These are phyloP conservation scores for Zonotrichia leucophrys DNA, from an alignment of 2,113 vertebrate genomes.

Conservation along the genomic window DNA sequence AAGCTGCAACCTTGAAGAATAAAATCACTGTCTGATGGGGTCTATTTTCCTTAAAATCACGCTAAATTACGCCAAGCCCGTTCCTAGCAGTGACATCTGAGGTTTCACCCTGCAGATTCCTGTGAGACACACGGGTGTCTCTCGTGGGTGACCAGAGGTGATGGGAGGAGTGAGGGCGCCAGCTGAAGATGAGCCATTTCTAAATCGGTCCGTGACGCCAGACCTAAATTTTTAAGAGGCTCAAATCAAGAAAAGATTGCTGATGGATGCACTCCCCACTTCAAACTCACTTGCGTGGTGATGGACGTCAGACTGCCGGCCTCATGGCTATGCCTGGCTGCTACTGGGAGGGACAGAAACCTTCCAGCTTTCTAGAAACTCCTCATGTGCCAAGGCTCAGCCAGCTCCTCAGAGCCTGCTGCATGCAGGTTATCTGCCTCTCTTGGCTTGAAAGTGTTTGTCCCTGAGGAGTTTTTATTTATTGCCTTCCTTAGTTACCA, in stretches of 20 bases:
- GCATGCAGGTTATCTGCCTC: not conserved
- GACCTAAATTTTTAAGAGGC: slow-evolving; percentile 48
- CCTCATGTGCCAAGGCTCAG: not conserved
- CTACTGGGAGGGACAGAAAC: not conserved
- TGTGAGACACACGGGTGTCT: not conserved
- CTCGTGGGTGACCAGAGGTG: not conserved
- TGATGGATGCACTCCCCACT: slow-evolving; percentile 2
- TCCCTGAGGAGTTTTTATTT: slow-evolving; percentile 10
- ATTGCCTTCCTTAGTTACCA: slow-evolving; percentile 36
- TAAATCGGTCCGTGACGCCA: slow-evolving; percentile 17
- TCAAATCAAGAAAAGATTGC: slow-evolving; percentile 36
- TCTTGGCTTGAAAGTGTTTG: slow-evolving; percentile 25
- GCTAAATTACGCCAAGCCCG: not conserved
- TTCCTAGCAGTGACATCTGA: not conserved
- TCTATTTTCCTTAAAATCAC: not conserved
- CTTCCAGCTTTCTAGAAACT: slow-evolving; percentile 35
- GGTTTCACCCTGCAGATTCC: not conserved
- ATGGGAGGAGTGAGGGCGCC: not conserved
- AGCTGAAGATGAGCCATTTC: slow-evolving; percentile 24
- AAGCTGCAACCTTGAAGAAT: slow-evolving; percentile 36
- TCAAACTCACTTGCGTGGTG: slow-evolving; percentile 18
- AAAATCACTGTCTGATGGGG: not conserved
- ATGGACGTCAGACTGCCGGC: slow-evolving; percentile 17
- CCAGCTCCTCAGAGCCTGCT: not conserved
- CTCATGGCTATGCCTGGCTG: not conserved